Evolutionary conservation across 2,797 vertebrate species (phyloP).

Genomic region (Lindbergichthys nudifrons): DNA sequence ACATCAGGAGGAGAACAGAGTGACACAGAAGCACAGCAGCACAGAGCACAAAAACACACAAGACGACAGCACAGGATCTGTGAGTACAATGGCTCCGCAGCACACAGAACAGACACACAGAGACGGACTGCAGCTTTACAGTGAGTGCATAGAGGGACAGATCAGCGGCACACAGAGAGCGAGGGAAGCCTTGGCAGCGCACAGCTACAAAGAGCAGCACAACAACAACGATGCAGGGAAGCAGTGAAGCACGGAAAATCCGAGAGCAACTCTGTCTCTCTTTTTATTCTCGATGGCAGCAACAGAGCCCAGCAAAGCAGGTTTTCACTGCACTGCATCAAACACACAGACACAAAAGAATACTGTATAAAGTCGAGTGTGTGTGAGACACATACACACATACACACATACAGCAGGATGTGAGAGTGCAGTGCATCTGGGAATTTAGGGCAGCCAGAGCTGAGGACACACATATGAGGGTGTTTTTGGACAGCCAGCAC

Average conservation of each 20-base stretch:
- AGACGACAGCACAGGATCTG: slow-evolving; percentile 40
- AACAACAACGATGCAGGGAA: slow-evolving; percentile 63
- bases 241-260: slow-evolving; percentile 61
- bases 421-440: slow-evolving; percentile 49
- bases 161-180: slow-evolving; percentile 59
- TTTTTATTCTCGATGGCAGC: slow-evolving; percentile 47
- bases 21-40: slow-evolving; percentile 53
- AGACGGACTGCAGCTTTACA: slow-evolving; percentile 55
- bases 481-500: slow-evolving; percentile 55
- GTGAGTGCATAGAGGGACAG: slow-evolving; percentile 47
- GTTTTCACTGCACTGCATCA: slow-evolving; percentile 76
- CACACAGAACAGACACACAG: slow-evolving; percentile 48
- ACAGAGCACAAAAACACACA: slow-evolving; percentile 31
- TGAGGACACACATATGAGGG: slow-evolving; percentile 60
- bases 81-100: slow-evolving; percentile 39
- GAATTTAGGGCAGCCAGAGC: slow-evolving; percentile 61
- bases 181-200: slow-evolving; percentile 64
- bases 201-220: slow-evolving; percentile 63
- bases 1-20: slow-evolving; percentile 27
- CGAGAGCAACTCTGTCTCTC: slow-evolving; percentile 51
- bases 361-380: slow-evolving; percentile 45
- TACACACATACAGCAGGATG: slow-evolving; percentile 43
- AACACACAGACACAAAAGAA: slow-evolving; percentile 61
- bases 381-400: slow-evolving; percentile 43
- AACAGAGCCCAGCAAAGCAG: slow-evolving; percentile 66